Evolutionary conservation across 2,888 invertebrate species (phyloP), one percentile per base, ranked within the genome.

Genomic region (Periphyllus acericola): DNA sequence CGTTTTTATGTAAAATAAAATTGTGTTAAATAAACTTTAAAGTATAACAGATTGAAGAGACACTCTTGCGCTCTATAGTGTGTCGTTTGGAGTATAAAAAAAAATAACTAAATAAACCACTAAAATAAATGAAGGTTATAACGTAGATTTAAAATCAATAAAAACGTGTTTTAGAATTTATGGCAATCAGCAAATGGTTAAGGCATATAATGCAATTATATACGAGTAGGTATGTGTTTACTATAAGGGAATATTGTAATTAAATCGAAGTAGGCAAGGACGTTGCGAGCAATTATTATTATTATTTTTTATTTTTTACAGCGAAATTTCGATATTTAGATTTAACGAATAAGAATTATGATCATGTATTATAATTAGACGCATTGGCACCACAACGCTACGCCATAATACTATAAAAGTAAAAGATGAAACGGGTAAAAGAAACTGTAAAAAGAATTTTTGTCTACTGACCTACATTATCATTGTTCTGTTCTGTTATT

Each of bases 161-260:
- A 71, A 78, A 86, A 79, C 86, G 25, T 71, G 79, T 86, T 86
- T 86, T n/a, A 52, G 55, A 79, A 79, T 86, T 79, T 55, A 86
- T 79, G 79, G 86, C 79, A 72, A 55, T 79, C 71, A 71, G 36
- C 34, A 34, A 79, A 86, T 72, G 79, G 25, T 86, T 86, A 55
- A 79, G 68, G 71, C 36, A 71, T 34, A 25, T 71, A 36, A 71
- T 84, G 75, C 29, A 40, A 76, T 68, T 40, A 17, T 40, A 46
- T 78, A 34, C 60, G 3, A 25, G 17, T 2, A 68, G 9, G 5
- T 14, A n/a, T 60, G 34, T 46, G 81, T 83, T 79, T 76, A 85
- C 32, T 32, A 6, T 36, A 34, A 52, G 19, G 71, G 8, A 72
- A 55, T 72, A 68, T 68, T 85, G 55, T 86, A 86, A 86, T 79